phyloP scores from a whole-genome alignment of 2,888 invertebrate species.

The Mythimna albipuncta region DNA sequence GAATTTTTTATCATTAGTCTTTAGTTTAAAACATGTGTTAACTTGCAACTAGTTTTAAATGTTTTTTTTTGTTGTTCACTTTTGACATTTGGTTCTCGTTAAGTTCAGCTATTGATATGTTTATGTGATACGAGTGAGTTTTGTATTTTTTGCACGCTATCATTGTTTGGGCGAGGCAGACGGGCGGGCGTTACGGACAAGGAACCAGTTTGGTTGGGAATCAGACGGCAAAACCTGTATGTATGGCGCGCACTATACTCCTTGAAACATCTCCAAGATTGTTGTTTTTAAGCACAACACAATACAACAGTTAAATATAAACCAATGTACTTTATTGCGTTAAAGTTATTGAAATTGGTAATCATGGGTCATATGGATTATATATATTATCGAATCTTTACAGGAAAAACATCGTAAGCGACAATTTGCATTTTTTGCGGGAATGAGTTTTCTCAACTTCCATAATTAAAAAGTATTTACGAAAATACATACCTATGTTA shows the following conservation, averaged over 20 bases:
- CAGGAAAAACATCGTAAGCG: too few species aligned
- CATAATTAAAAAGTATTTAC: too few species aligned
- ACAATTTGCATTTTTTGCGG: too few species aligned
- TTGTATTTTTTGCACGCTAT: constrained; percentile 73
- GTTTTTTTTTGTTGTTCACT: constrained; percentile 45
- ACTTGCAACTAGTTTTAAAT: constrained; percentile 36
- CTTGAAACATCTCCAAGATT: constrained; percentile 48
- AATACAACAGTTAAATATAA: constrained; percentile 27
- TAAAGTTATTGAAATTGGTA: constrained; percentile 32
- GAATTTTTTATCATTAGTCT: constrained; percentile 44
- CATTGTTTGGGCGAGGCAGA: constrained; percentile 80
- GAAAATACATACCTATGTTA: too few species aligned
- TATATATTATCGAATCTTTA: too few species aligned
- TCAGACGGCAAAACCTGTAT: constrained; percentile 62
- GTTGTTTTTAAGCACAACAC: constrained; percentile 38
- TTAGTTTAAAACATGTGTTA: constrained; percentile 45
- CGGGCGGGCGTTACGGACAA: constrained; percentile 84
- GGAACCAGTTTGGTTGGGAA: constrained; percentile 81
- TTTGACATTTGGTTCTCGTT: constrained; percentile 61
- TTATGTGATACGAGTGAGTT: constrained; percentile 63
- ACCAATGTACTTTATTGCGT: constrained; percentile 15
- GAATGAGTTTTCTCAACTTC: too few species aligned
- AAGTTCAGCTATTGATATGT: constrained; percentile 65
- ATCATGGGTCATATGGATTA: constrained; percentile 20
- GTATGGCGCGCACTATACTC: constrained; percentile 49